phyloP scores from a whole-genome alignment of 2,797 vertebrate species.

The Enteromius fasciolatus region DNA sequence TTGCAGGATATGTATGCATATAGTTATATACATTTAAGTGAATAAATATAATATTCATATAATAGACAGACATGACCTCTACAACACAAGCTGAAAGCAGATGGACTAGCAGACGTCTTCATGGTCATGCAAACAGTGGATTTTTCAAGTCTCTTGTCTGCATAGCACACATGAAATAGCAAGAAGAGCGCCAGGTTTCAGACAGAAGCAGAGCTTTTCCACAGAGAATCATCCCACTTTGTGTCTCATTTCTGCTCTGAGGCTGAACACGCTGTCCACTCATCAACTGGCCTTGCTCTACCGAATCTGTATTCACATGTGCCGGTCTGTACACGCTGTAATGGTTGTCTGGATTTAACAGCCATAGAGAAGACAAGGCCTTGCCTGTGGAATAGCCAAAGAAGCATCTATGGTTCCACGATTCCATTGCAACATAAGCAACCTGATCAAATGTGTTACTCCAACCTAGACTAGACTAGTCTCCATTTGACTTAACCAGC shows the following conservation, averaged over 20 bases:
- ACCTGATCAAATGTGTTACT: conserved; percentile 27
- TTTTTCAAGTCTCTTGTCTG: conserved; percentile 24
- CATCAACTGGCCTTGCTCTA: conserved; percentile 45
- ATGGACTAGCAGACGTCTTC: background rate
- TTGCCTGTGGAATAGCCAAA: conserved; percentile 22
- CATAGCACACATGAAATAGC: conserved; percentile 53
- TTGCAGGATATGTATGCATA: background rate
- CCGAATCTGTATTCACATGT: conserved; percentile 50
- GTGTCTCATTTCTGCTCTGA: conserved; percentile 32
- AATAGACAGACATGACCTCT: background rate
- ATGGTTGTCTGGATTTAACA: conserved; percentile 43
- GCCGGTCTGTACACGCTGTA: conserved; percentile 25
- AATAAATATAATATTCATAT: background rate
- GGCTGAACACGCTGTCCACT: conserved; percentile 40
- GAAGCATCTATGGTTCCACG: conserved; percentile 44
- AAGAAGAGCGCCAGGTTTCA: conserved; percentile 47
- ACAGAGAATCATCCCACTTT: conserved; percentile 32
- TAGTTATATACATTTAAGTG: background rate
- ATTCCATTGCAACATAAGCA: conserved; percentile 50
- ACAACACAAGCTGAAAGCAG: background rate
- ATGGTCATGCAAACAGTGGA: conserved; percentile 5
- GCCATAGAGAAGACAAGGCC: conserved; percentile 26
- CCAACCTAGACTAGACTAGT: background rate
- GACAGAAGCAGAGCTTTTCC: conserved; percentile 42
- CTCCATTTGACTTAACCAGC: background rate